phyloP scores from a whole-genome alignment of 2,113 vertebrate species.

The Burhinus oedicnemus region DNA sequence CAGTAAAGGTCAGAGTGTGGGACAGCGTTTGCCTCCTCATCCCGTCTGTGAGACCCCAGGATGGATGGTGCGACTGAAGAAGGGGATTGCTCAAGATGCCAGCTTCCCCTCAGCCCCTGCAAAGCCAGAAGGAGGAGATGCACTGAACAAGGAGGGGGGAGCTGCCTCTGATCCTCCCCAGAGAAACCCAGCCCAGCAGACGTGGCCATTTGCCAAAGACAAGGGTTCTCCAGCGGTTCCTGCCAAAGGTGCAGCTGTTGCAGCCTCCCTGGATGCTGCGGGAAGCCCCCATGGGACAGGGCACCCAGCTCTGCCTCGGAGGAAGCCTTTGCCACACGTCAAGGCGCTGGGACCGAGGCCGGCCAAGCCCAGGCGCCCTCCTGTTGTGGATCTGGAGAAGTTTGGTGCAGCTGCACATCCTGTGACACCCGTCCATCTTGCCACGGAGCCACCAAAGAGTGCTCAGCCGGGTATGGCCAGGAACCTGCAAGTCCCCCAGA shows the following conservation, averaged over 20 bases:
- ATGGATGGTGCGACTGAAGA: not conserved
- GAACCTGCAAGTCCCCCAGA: not conserved
- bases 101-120: not conserved
- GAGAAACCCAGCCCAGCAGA: not conserved
- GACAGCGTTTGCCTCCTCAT: not conserved
- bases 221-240: not conserved
- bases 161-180: not conserved
- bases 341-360: constrained; percentile 56
- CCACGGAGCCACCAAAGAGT: not conserved
- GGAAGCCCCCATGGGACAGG: constrained; percentile 6
- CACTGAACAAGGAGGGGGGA: not conserved
- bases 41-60: accelerated
- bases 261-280: not conserved
- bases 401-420: not conserved
- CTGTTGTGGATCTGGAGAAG: constrained; percentile 72
- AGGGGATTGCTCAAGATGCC: not conserved
- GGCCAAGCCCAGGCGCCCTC: constrained; percentile 79
- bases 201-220: not conserved
- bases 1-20: not conserved
- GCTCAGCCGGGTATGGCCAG: not conserved
- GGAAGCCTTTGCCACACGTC: constrained; percentile 70
- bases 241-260: not conserved
- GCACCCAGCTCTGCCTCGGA: constrained; percentile 44
- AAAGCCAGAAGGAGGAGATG: not conserved
- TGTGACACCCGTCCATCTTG: accelerated